Base-by-base conservation (phyloP, 2,113 vertebrate species). In the Scomber japonicus region DNA sequence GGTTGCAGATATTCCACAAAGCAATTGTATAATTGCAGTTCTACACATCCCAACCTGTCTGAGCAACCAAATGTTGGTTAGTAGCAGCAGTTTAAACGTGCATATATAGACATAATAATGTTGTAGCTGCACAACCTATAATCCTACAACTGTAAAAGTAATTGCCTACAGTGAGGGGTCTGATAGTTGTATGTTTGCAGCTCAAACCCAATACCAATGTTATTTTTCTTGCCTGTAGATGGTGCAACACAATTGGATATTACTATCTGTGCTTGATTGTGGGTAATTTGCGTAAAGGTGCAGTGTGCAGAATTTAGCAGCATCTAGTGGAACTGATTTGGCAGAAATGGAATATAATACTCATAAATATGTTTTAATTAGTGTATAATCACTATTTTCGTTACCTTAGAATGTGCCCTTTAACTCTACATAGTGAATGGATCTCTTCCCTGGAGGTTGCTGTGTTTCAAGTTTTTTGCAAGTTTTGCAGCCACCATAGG, bases 211-310 rank as follows among this genome's bases (percentile, higher is more conserved):
- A 31, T 61, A 49, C 49, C 67, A 55, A 21, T 31, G 13, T 64
- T 59, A 51, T 46, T 59, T 65, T 11, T 54, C 24, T n/a, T 57
- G 67, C 46, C 75, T 75, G 57, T 51, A 75, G 59, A 64, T 70
- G 71, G 73, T 6, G 24, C 24, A 27, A 27, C 24, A 50, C 8
- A 50, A 3, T 16, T 35, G 24, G 11, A 49, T 14, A 9, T 31
- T 16, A 15, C 5, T 2, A 27, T 61, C 69, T 35, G 45, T 8
- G 27, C 13, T 9, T 72, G 0, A 13, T 69, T 55, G 7, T 40
- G 35, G n/a, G 13, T 16, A 16, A 55, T 55, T 21, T 55, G 13
- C 35, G 1, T 27, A 40, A 9, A 9, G 35, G 35, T 40, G 35
- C 35, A 40, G 35, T 0, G 35, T 40, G 8, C 9, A 40, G 7